Evolutionary conservation across 2,797 vertebrate genomes (phyloP), one percentile per base, ranked within the genome.

Genomic region (Gymnoscopelus braueri): DNA sequence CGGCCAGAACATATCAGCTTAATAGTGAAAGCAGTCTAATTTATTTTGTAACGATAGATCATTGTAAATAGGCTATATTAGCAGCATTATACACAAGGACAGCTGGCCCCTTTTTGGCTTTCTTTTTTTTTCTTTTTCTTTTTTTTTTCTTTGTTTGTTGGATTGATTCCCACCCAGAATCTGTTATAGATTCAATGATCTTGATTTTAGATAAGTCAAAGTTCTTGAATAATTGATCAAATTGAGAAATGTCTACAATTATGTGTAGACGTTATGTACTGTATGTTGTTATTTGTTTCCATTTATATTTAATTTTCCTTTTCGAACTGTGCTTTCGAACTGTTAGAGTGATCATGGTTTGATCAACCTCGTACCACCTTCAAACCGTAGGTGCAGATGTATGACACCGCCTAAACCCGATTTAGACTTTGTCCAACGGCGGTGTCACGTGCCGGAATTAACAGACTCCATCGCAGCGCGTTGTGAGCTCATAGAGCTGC

Each of bases 1-100:
- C 0, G 78, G 88, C 87, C 89, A 83, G 85, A 85, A 83, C 84
- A 88, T 89, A 87, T 91, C 84, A 84, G 89, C 88, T 90, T 88
- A 71, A 85, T 87, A 89, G 88, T 87, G 64, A 82, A 79, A 84
- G 75, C 63, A 75, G 65, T 77, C 55, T 81, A 44, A 23, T 86
- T 92, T 90, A 70, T 80, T 87, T 89, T 89, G 88, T 78, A 19
- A 83, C 72, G 75, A 71, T 91, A 91, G 84, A 83, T 54, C 80
- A 92, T 81, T 94, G 93, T 94, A 94, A 92, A 95, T 94, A 94
- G 55, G 85, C 92, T 92, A 81, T 60, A 75, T 88, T 88, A 92
- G 88, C 85, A 74, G 88, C 87, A 86, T 83, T 88, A 72, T 72
- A 78, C 69, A 81, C 65, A 74, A 80, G 58, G 78, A 62, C 67